Base-by-base conservation (phyloP, 2,888 invertebrate species). In the Acleris sparsana region DNA sequence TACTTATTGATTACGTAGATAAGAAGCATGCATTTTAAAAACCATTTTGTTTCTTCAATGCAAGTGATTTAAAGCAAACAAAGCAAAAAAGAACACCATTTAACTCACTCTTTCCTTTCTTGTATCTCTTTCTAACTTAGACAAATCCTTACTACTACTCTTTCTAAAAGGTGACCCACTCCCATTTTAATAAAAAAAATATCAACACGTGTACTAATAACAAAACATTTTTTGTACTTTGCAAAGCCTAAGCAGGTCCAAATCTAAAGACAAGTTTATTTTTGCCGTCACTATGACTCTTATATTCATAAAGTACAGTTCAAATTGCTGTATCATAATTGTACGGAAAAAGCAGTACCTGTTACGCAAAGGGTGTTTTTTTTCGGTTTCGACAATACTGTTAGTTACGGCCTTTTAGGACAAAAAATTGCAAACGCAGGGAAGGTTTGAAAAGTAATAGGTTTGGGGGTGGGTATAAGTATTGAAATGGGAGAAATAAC, bases 351-450 rank as follows among this genome's bases (percentile, higher is more conserved):
- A 22, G 9, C 3, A 73, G 77, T 84, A 84, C 84, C 84, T 84
- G 84, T 84, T 83, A 82, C 76, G 78, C 76, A 78, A 75, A 77
- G 80, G 80, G 76, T 79, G 70, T 25, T 46, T 63, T 72, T 69
- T 71, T 70, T 29, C 0, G 22, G 20, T 11, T 49, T 18, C 9
- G 22, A 52, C 44, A 33, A 60, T 49, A 55, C 49, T 60, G 60
- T 46, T 63, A 52, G 63, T 57, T 57, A 63, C 57, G 52, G 43
- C 39, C 22, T 46, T n/a, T 16, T 46, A 17, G 17, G 39, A 33
- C 43, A 13, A n/a, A 55, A 48, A 13, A 39, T 39, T 39, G 39
- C 39, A 39, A 39, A 39, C 11, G 13, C 11, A 13, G 25, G 17
- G 25, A 52, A 25, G 39, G 55, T 39, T 56, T 39, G 29, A 33